These are phyloP conservation scores for Ibycter americanus DNA, from an alignment of 2,797 vertebrate genomes.

Conservation along the genomic window DNA sequence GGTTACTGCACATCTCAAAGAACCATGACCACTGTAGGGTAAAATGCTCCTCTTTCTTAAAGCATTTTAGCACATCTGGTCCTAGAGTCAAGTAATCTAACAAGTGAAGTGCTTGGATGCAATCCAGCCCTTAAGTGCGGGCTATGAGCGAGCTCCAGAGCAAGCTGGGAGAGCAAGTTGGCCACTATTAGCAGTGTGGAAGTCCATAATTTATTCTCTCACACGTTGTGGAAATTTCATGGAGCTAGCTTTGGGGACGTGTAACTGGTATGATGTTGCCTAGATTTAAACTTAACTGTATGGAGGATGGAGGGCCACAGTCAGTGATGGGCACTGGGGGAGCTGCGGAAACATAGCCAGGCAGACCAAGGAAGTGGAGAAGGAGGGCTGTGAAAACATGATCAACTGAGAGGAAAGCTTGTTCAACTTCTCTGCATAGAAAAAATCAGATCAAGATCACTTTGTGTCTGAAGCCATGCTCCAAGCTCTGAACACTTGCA, in stretches of 20 bases:
- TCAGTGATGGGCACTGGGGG: neutral
- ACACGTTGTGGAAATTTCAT: neutral
- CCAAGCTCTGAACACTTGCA: neutral
- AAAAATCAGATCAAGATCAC: neutral
- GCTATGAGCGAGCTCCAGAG: constrained; percentile 9
- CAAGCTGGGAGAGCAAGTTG: neutral
- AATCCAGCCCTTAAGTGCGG: constrained; percentile 38
- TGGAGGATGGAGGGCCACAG: neutral
- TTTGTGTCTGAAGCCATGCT: neutral
- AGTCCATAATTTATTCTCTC: neutral
- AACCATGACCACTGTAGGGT: neutral
- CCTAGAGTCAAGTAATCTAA: constrained; percentile 25
- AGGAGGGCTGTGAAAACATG: neutral
- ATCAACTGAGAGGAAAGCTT: neutral
- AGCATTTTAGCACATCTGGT: constrained; percentile 63
- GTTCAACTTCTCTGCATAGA: neutral
- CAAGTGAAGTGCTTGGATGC: constrained; percentile 36
- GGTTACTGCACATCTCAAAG: constrained; percentile 32
- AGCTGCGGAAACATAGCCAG: neutral
- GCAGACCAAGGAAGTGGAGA: neutral
- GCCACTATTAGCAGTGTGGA: neutral
- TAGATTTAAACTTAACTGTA: neutral
- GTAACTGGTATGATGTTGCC: neutral
- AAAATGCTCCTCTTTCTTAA: constrained; percentile 29
- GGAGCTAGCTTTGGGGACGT: neutral